Base-by-base conservation (phyloP, 2,888 invertebrate genomes). In the Drosophila koepferae region DNA sequence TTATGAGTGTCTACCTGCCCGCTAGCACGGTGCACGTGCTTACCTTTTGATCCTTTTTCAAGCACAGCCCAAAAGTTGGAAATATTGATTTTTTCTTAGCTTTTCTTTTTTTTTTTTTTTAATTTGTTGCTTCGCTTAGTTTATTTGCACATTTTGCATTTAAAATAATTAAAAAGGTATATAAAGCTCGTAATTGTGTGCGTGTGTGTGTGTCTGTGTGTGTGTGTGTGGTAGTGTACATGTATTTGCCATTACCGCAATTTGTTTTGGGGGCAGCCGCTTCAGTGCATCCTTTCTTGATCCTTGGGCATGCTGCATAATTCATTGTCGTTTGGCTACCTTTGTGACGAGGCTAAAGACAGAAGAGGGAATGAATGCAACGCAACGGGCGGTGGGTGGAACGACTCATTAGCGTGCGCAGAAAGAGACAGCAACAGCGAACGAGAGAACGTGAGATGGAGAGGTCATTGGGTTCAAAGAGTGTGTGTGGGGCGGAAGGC, bases 161-260 rank as follows among this genome's bases (percentile, higher is more conserved):
- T 79, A 82, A 86, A 86, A 80, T 86, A 82, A 84, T 86, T 84
- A 75, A 67, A 40, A 82, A 86, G 77, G 77, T 86, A 82, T 86
- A 84, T 84, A 69, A 67, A 40, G 40, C 38, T 38, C 49, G 28
- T 61, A 63, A 63, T 41, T 41, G 55, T 67, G 65, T 49, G 16
- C 9, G 46, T 16, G 23, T 16, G n/a, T n/a, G 28, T 31, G 48
- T 48, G 31, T 49, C 9, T n/a, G n/a, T n/a, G n/a, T n/a, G 28
- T 48, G 48, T 48, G 31, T 49, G 10, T 31, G 28, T 48, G 16
- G 6, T 28, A 31, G 48, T 34, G 59, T 63, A 68, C 60, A 62
- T 56, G 64, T 53, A 60, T 75, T 72, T 61, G 56, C 63, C 78
- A 82, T 84, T 82, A 82, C 83, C 86, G 73, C 86, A 86, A 88